Base-by-base conservation (phyloP, 2,888 invertebrate genomes). In the Endotricha flammealis region DNA sequence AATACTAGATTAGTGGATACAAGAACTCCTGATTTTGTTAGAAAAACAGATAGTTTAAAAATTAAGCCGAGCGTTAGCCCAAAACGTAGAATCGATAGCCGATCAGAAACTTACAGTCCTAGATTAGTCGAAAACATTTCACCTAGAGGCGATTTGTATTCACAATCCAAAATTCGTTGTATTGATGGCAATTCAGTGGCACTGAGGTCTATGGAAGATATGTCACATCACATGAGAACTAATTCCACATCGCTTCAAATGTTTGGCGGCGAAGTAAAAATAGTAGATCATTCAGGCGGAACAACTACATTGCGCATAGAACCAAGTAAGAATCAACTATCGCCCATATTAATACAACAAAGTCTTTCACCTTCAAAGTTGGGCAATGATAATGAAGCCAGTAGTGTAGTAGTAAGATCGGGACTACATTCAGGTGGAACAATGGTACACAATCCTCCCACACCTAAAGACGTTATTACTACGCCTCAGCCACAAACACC, bases 361-460 rank as follows among this genome's bases (percentile, higher is more conserved):
- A 83, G 74, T 49, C 67, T 85, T 51, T 81, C 83, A 23, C 86
- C 88, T 32, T 85, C 86, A 29, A 80, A 78, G 64, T 63, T 77
- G 31, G 56, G 49, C 9, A 75, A 65, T 47, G 85, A 83, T 33
- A 59, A 69, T 11, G 90, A 91, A 64, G 89, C 90, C 9, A 90
- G 91, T 41, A 91, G 90, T 37, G 90, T 94, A 44, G 93, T 95
- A 42, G 93, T 95, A 11, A 91, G 94, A 55, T 94, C 94, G 1
- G 92, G 93, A 1, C 77, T 95, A 37, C 91, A 95, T 59, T 95
- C 95, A 0, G 95, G 95, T 14, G 95, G 95, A 9, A 94, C 93
- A n/a, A 91, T 92, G 61, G 88, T 90, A 27, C 90, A 90, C 57
- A 88, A 90, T 66, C 87, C 90, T 43, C 86, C 88, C 36, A 87